Base-by-base conservation (phyloP, 2,113 vertebrate genomes). In the Phalacrocorax brasilianus region DNA sequence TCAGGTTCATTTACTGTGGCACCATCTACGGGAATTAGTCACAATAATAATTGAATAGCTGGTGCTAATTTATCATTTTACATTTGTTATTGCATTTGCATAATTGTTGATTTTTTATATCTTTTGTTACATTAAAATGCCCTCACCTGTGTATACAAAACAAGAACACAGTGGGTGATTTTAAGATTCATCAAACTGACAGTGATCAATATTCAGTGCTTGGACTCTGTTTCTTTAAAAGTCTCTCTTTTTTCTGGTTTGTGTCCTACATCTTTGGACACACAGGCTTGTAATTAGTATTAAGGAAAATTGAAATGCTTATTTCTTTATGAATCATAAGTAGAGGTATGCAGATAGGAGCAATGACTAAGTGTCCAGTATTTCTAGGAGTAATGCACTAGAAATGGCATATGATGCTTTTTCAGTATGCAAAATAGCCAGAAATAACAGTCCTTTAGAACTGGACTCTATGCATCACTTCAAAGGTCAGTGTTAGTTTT, bases 1-100 rank as follows among this genome's bases (percentile, higher is more conserved):
- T 98, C 97, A 95, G 97, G 97, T 98, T 98, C 98, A 98, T 97
- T 97, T 98, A 95, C 93, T 89, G 77, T 96, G 97, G 95, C 97
- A 98, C 92, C 38, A 77, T 97, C 97, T 97, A 96, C 95, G 97
- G 97, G 96, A 98, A 98, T 98, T 97, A 98, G 97, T 98, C 92
- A 95, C 95, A 97, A 96, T 97, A 97, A 98, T 98, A 98, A 98
- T 95, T 97, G 98, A 98, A 97, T 97, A 95, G 97, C 97, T 93
- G 84, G 95, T 92, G 76, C 95, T 98, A 98, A 98, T 98, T 97
- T 97, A 98, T 98, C 97, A 97, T 98, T 98, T 98, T 98, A 97
- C 80, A 95, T 98, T 98, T 97, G 91, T 97, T 96, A 94, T 89
- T 96, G 44, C 18, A 95, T 98, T 98, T 97, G 84, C 96, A 98